These are phyloP conservation scores for Zoanthus gigantus DNA, from an alignment of 92 coral and sea anemone genomes.

Conservation along the genomic window DNA sequence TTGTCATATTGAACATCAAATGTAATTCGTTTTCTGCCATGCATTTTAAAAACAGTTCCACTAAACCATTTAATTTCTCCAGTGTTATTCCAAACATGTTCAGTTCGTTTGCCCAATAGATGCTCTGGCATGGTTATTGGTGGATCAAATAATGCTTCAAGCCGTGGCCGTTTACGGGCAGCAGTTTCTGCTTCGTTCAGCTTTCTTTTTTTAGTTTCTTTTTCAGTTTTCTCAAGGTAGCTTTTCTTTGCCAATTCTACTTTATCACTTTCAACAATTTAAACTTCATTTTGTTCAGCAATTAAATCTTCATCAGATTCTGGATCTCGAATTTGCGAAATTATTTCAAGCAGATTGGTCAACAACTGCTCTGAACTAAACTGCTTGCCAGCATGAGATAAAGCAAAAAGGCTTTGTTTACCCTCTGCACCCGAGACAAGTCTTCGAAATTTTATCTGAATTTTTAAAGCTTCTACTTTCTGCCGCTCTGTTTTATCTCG, in stretches of 20 bases:
- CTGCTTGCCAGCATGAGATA: conserved; percentile 33
- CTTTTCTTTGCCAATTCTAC: conserved; percentile 9
- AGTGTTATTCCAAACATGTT: conserved; percentile 4
- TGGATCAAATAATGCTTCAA: conserved; percentile 28
- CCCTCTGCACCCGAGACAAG: conserved; percentile 35
- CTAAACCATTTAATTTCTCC: conserved; percentile 10
- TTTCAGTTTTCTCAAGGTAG: conserved; percentile 20
- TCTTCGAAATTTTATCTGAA: conserved; percentile 19
- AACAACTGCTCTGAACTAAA: conserved; percentile 20
- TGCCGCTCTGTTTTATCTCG: conserved; percentile 27
- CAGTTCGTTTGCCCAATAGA: conserved; percentile 15
- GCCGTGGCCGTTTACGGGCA: conserved; percentile 29
- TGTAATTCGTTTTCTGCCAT: conserved; percentile 16
- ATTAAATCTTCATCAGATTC: conserved; percentile 6
- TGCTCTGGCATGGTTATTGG: conserved; percentile 22
- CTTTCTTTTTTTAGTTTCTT: conserved; percentile 19
- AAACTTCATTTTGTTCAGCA: conserved; percentile 21
- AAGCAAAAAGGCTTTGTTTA: conserved; percentile 45
- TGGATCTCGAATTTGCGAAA: conserved; percentile 17
- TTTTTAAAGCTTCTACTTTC: conserved; percentile 23
- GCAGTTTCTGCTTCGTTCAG: conserved; percentile 29
- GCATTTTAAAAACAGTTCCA: conserved; percentile 20
- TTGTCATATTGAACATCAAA: conserved; percentile 32
- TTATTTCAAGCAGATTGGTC: not conserved
- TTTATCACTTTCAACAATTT: conserved; percentile 20